Evolutionary conservation across 2,888 invertebrate species (phyloP).

Genomic region (Dioctria rufipes): DNA sequence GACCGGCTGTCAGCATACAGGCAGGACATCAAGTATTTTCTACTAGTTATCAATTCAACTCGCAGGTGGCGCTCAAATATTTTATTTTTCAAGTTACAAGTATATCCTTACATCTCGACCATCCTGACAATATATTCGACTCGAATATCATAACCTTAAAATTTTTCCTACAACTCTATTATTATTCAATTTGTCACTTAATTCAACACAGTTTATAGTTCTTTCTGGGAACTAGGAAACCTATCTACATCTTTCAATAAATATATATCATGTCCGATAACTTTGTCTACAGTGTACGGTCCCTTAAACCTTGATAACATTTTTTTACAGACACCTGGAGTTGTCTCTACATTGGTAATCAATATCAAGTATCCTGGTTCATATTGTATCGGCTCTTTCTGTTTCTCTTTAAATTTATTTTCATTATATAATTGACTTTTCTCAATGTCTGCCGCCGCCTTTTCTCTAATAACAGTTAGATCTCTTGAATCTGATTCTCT

Average conservation of each 20-base stretch:
- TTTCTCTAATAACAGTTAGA: conserved; percentile 58
- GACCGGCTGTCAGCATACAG: no score
- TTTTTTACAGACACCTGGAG: conserved; percentile 43
- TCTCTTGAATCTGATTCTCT: conserved; percentile 54
- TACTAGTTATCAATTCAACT: no score
- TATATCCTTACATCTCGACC: no score
- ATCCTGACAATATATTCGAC: no score
- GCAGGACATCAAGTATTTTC: no score
- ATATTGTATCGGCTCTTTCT: conserved; percentile 57
- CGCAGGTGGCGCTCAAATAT: no score
- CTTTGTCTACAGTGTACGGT: conserved; percentile 58
- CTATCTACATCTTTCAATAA: conserved; percentile 41
- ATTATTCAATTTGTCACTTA: no score
- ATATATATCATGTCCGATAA: conserved; percentile 59
- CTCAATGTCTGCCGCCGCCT: conserved; percentile 55
- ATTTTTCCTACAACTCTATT: no score
- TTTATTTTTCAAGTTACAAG: no score
- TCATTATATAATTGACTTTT: conserved; percentile 61
- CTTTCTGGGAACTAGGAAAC: background rate
- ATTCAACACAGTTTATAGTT: no score
- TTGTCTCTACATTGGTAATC: conserved; percentile 59
- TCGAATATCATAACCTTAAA: no score
- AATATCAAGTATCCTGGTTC: conserved; percentile 60
- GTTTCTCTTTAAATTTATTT: conserved; percentile 41
- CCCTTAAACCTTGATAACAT: conserved; percentile 60